Evolutionary conservation across 2,113 vertebrate species (phyloP).

Genomic region (mouse (Mus musculus)): GRCm39 chr4:84409501-84410000

Average conservation of each 20-base stretch:
- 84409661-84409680: not conserved
- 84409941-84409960: not conserved
- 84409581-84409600: not conserved
- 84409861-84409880: not conserved
- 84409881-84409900: not conserved
- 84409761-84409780: not conserved
- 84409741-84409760: not conserved
- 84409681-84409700: conserved; percentile 21
- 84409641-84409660: not conserved
- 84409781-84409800: not conserved
- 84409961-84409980: not conserved
- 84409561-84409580: conserved; percentile 14
- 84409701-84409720: not conserved
- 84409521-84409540: not conserved
- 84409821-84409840: not conserved
- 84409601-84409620: not conserved
- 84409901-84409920: not conserved
- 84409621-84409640: not conserved
- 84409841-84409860: not conserved
- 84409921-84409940: not conserved
- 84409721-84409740: not conserved
- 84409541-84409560: not conserved
- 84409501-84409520: not conserved
- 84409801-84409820: not conserved
- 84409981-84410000: not conserved